Conservation (phyloP, 2,113 vertebrate species). For the Sphyrna mokarran region DNA sequence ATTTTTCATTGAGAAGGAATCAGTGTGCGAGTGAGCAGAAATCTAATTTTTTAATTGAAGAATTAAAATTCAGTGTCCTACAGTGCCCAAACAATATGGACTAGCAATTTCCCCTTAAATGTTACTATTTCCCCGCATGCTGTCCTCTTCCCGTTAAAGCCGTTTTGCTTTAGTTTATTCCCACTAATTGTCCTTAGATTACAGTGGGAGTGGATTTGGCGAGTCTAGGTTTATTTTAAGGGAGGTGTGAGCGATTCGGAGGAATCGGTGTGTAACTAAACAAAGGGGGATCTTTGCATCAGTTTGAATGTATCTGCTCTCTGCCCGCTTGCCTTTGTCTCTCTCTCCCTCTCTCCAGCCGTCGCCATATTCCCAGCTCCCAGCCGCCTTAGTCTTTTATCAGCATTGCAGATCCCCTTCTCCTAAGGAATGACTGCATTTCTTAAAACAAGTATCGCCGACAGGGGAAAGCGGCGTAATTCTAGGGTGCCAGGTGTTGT, state of each 20-base stretch:
- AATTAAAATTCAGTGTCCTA: background rate
- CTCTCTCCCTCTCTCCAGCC: background rate
- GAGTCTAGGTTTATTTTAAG: background rate
- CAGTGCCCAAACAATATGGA: background rate
- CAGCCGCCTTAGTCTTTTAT: background rate
- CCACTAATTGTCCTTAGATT: background rate
- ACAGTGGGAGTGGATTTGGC: background rate
- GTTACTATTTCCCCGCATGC: background rate
- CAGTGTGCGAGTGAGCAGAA: background rate
- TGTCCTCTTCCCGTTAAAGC: background rate
- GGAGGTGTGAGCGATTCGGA: no score
- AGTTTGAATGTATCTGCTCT: background rate
- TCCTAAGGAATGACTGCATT: background rate
- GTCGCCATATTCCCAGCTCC: constrained; percentile 27
- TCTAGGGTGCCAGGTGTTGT: background rate
- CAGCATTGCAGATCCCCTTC: background rate
- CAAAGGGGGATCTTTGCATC: background rate
- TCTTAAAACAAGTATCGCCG: background rate
- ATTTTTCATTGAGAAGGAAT: background rate
- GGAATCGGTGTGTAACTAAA: background rate
- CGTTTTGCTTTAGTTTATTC: no score
- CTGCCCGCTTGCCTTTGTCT: background rate
- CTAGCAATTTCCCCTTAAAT: background rate
- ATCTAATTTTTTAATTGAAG: background rate
- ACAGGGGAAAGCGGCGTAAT: no score